Conservation (phyloP, 2,113 vertebrate species). For the Sinosuthora webbiana region DNA sequence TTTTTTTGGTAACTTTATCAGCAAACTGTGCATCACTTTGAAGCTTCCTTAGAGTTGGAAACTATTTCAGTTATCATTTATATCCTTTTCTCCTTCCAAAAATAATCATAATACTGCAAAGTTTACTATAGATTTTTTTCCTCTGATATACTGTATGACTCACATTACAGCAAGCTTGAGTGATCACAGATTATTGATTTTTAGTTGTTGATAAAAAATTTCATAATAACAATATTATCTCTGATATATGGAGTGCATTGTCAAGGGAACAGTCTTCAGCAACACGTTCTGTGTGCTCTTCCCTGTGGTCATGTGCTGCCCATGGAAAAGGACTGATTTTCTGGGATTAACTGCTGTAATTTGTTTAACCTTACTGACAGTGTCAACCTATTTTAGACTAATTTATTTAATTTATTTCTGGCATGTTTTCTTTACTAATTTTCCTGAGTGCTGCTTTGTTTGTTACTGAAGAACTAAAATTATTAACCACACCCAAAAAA, state of each 20-base stretch:
- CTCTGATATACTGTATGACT: constrained; percentile 1
- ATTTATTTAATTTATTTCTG: not conserved
- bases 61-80: not conserved
- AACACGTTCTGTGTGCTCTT: not conserved
- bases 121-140: not conserved
- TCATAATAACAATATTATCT: constrained; percentile 25
- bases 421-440: not conserved
- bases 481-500: not conserved
- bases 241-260: not conserved
- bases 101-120: not conserved
- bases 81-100: not conserved
- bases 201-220: constrained; percentile 35
- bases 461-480: not conserved
- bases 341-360: not conserved
- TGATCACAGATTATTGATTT: constrained; percentile 39
- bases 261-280: not conserved
- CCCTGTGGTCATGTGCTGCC: not conserved
- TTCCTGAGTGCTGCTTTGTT: not conserved
- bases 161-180: not conserved
- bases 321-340: not conserved
- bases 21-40: not conserved
- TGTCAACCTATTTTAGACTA: not conserved
- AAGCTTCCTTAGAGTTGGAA: not conserved
- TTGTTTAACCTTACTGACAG: not conserved
- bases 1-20: constrained; percentile 20